Base-by-base conservation (phyloP, 2,797 vertebrate genomes). In the Coracias cyanogaster region DNA sequence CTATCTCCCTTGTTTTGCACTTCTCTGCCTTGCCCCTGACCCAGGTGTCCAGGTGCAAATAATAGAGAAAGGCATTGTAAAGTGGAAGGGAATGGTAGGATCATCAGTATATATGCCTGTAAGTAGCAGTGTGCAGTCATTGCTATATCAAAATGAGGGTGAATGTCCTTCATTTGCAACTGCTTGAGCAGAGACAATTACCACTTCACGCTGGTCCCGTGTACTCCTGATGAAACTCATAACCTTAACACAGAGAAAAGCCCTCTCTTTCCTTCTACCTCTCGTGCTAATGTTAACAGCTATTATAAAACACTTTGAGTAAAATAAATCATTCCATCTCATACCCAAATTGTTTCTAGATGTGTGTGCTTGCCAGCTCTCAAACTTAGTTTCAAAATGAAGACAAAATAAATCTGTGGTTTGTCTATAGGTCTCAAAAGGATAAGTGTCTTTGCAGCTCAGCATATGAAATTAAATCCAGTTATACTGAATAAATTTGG, bases 261-360 rank as follows among this genome's bases (percentile, higher is more conserved):
- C 62, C n/a, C 21, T 55, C 60, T 39, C 49, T 16, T 90, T 16
- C 28, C 33, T 87, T 86, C 17, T 65, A 7, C 13, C 13, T 17
- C 57, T 35, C 73, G 45, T 66, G 64, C 73, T 93, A 61, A 62
- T 46, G 77, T 39, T 87, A 90, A 66, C 55, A 76, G 37, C 52
- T 76, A 39, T 86, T 92, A 24, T 76, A 81, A 96, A 82, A 58
- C 11, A 41, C 49, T 89, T 79, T 49, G 64, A 85, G 71, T 81
- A 81, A 94, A 91, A 92, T 8, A 35, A 94, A 43, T 49, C 2
- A 7, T 82, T 48, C 25, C 13, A 6, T 60, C 64, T 94, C 54
- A 16, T 88, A 93, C 48, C 55, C 71, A 89, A 58, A 64, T 95
- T 92, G 39, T 83, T 95, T 94, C 61, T 78, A 41, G 6, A 33